Conservation (phyloP, 2,113 vertebrate species). For the Pterocles orientalis region DNA sequence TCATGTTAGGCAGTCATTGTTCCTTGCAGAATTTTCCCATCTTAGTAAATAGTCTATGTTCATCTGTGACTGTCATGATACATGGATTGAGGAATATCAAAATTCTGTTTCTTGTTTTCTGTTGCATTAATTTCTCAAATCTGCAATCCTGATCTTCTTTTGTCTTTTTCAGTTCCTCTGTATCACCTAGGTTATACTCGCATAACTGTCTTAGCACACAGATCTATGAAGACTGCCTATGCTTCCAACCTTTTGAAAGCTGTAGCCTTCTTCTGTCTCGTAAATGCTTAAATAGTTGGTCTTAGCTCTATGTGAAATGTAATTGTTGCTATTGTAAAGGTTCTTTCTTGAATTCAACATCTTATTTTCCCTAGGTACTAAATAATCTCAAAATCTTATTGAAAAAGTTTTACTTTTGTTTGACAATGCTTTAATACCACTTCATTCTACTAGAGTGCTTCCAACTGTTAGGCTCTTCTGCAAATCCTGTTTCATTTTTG, state of each 20-base stretch:
- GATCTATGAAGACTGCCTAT: background rate
- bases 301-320: background rate
- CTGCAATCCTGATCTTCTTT: background rate
- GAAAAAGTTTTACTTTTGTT: background rate
- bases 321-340: background rate
- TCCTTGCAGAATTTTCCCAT: background rate
- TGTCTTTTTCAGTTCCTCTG: background rate
- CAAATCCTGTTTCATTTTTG: background rate
- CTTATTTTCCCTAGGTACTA: background rate
- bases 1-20: background rate
- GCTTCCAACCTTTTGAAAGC: background rate
- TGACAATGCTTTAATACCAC: background rate
- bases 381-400: background rate
- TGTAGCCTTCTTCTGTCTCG: background rate
- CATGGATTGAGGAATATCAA: background rate
- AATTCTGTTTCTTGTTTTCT: background rate
- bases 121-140: background rate
- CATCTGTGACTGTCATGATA: background rate
- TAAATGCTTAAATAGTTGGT: background rate
- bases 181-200: background rate
- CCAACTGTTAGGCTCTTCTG: background rate
- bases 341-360: background rate
- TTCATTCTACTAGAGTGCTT: background rate
- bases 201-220: background rate
- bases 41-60: background rate